A percentile compares a stretch with the other conserved stretches of the same genome.
Evolutionary conservation across 1,140 invertebrate genomes (phyloP).

Genomic region (Dendrolimus punctatus): DNA sequence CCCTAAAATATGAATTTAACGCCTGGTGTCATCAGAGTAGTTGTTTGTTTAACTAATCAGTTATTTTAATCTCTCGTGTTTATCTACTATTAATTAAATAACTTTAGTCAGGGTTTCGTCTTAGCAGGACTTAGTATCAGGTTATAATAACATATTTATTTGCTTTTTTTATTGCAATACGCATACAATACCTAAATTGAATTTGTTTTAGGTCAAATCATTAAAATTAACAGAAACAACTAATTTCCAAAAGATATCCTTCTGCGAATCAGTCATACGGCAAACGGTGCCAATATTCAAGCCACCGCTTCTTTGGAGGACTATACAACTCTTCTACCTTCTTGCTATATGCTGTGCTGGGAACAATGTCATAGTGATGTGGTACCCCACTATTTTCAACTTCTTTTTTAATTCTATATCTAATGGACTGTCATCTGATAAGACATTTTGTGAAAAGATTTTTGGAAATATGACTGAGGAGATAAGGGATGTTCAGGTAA

Average conservation of each 20-base stretch:
- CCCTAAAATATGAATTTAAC: too few relatives aligned
- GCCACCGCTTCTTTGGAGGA: slow-evolving; percentile 1
- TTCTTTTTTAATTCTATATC: slow-evolving; percentile 25
- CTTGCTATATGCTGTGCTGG: slow-evolving; percentile 16
- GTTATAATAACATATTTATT: too few relatives aligned
- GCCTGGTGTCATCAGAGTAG: too few relatives aligned
- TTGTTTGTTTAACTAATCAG: too few relatives aligned
- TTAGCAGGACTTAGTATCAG: too few relatives aligned
- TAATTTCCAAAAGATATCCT: background rate
- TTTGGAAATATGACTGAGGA: background rate
- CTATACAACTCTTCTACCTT: slow-evolving; percentile 6
- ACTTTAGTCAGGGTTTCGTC: too few relatives aligned
- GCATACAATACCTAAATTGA: too few relatives aligned
- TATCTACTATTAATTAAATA: too few relatives aligned
- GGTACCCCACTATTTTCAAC: slow-evolving; percentile 36
- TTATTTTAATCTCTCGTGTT: too few relatives aligned
- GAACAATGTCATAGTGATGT: slow-evolving; percentile 33
- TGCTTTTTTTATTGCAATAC: background rate
- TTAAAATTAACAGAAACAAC: background rate
- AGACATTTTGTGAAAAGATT: slow-evolving; percentile 4
- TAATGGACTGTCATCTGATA: background rate
- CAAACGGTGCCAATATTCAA: slow-evolving; percentile 7
- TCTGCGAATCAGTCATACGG: slow-evolving; percentile 3
- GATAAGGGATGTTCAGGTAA: too few relatives aligned
- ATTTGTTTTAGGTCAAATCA: slow-evolving; percentile 4